phyloP scores from a whole-genome alignment of 2,888 invertebrate species.

The Cenopis cana region DNA sequence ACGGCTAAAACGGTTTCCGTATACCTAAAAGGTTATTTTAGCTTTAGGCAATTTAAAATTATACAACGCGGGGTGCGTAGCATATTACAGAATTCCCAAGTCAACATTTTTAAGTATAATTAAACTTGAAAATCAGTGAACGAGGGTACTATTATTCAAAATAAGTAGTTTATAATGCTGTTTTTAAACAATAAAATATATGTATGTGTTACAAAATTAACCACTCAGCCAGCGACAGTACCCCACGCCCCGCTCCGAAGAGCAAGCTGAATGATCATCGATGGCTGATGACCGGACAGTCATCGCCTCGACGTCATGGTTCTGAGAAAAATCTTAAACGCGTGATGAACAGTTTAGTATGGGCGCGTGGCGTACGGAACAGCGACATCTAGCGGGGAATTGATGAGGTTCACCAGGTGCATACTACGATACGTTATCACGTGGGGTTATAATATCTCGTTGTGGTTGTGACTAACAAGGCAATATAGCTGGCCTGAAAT shows the following conservation, averaged over 20 bases:
- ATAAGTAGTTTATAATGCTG: too few relatives aligned
- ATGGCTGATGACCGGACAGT: too few relatives aligned
- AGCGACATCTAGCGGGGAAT: conserved; percentile 2
- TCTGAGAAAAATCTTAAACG: conserved; percentile 9
- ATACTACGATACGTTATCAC: not conserved
- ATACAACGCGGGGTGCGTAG: too few relatives aligned
- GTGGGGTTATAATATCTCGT: not conserved
- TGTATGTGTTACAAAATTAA: not conserved
- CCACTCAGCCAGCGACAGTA: conserved; percentile 16
- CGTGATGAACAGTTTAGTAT: not conserved
- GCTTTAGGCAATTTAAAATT: too few relatives aligned
- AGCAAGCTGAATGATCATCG: conserved; percentile 58
- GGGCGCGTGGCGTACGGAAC: not conserved
- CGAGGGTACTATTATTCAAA: too few relatives aligned
- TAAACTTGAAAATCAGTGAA: too few relatives aligned
- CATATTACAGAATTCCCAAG: too few relatives aligned
- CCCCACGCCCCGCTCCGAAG: conserved; percentile 50
- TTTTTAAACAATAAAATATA: too few relatives aligned
- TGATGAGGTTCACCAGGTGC: not conserved
- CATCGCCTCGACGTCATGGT: not conserved
- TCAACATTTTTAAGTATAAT: too few relatives aligned
- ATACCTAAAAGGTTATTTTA: not conserved
- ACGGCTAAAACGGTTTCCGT: conserved; percentile 14
- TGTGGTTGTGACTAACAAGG: not conserved
- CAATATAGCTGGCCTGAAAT: not conserved